phyloP scores from a whole-genome alignment of 2,888 invertebrate genomes.

The Drosophila parthenogenetica region DNA sequence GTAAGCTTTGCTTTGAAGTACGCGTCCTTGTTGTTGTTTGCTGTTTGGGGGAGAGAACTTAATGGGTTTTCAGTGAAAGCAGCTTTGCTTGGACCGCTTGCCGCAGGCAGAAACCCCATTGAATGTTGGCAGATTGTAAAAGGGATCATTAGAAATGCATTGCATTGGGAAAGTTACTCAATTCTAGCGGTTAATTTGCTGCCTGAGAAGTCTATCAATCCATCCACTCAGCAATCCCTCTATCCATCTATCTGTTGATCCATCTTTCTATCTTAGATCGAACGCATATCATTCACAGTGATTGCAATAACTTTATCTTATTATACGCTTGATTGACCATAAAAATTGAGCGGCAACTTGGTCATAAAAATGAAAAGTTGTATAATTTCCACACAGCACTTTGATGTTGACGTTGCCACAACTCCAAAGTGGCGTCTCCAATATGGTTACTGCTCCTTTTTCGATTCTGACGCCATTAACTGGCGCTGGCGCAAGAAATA shows the following conservation, averaged over 20 bases:
- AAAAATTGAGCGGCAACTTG: constrained; percentile 61
- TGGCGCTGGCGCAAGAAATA: constrained; percentile 55
- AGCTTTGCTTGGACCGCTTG: not conserved
- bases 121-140: constrained; percentile 25
- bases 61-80: constrained; percentile 35
- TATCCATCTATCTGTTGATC: constrained; percentile 24
- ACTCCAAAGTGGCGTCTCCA: constrained; percentile 4
- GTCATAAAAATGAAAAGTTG: constrained; percentile 71
- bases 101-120: constrained; percentile 2
- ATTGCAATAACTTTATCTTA: constrained; percentile 69
- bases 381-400: constrained; percentile 63
- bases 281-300: constrained; percentile 37
- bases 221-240: constrained; percentile 15
- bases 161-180: constrained; percentile 18
- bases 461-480: constrained; percentile 49
- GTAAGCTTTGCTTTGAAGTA: constrained; percentile 57
- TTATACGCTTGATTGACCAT: constrained; percentile 73
- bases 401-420: constrained; percentile 64
- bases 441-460: constrained; percentile 6
- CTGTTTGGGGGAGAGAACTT: constrained; percentile 28
- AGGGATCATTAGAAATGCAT: constrained; percentile 63
- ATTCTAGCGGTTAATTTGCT: constrained; percentile 45
- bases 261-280: constrained; percentile 4
- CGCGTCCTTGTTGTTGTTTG: constrained; percentile 19
- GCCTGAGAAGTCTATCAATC: constrained; percentile 20